Percentiles rank a stretch among this genome's conserved stretches.
Conservation (phyloP, 2,113 vertebrate genomes). For the Orientallactaga bullata region DNA sequence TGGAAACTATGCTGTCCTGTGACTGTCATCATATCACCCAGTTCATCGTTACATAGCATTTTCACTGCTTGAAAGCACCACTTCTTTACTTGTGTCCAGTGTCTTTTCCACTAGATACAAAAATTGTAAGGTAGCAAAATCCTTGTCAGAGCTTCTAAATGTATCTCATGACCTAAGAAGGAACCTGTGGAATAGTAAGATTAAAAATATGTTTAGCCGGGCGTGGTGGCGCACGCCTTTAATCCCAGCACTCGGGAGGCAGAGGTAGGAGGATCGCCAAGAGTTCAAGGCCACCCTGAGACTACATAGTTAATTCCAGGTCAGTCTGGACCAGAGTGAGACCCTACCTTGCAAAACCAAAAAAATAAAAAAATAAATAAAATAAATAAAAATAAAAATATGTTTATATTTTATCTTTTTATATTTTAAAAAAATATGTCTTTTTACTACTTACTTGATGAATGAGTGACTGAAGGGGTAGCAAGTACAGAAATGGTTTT, state of each 20-base stretch:
- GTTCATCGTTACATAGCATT: neutral
- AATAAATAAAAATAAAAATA: too few relatives aligned
- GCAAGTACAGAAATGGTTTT: neutral
- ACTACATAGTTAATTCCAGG: too few relatives aligned
- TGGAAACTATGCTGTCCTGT: neutral
- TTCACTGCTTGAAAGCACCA: neutral
- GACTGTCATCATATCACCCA: neutral
- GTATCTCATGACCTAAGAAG: neutral
- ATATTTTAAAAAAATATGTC: too few relatives aligned
- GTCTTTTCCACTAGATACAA: neutral
- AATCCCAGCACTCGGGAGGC: too few relatives aligned
- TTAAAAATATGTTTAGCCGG: slow-evolving; percentile 21
- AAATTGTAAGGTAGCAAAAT: slow-evolving; percentile 33
- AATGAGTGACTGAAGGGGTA: neutral
- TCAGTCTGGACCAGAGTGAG: too few relatives aligned
- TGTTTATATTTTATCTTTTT: too few relatives aligned
- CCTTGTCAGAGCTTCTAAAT: neutral
- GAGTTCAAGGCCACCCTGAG: too few relatives aligned
- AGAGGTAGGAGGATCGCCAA: too few relatives aligned
- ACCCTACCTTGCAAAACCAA: too few relatives aligned
- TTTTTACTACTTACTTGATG: too few relatives aligned
- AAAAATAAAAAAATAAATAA: too few relatives aligned
- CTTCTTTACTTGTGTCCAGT: neutral
- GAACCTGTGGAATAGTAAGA: neutral
- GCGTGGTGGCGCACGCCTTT: too few relatives aligned